Evolutionary conservation across 1,140 invertebrate genomes (phyloP).

Genomic region (Drosophila quadrilineata): DNA sequence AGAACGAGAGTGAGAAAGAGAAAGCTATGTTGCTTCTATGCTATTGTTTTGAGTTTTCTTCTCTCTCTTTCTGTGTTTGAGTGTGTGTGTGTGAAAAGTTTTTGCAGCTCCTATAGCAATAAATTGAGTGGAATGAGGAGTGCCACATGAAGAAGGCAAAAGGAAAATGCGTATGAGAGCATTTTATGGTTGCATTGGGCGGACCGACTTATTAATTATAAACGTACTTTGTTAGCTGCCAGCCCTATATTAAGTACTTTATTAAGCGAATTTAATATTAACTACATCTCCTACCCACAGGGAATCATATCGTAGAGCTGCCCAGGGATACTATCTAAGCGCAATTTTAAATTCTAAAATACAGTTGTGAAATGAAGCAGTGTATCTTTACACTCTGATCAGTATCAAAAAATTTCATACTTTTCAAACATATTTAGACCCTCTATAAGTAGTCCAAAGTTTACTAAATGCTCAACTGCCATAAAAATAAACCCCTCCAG

Average conservation of each 20-base stretch:
- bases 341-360: too few species aligned
- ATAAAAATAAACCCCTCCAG: conserved; percentile 39
- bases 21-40: too few species aligned
- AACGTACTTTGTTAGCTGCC: neutral
- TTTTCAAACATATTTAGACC: too few species aligned
- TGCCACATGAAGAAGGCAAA: conserved; percentile 4
- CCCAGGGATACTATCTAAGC: too few species aligned
- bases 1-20: neutral
- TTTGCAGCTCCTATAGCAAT: conserved; percentile 61
- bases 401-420: too few species aligned
- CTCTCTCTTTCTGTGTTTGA: neutral
- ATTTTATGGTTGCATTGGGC: conserved; percentile 19
- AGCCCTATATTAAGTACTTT: too few species aligned
- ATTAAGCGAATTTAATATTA: neutral
- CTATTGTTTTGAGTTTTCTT: conserved; percentile 5
- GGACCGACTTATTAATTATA: conserved; percentile 11
- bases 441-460: too few species aligned
- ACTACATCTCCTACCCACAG: neutral
- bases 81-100: conserved; percentile 29
- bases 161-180: conserved; percentile 3
- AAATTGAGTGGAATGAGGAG: conserved; percentile 64
- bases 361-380: too few species aligned
- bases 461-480: conserved; percentile 42
- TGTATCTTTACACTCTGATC: too few species aligned
- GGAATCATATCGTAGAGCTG: too few species aligned